Base-by-base conservation (phyloP, 2,888 invertebrate species). In the Drosophila stalkeri region DNA sequence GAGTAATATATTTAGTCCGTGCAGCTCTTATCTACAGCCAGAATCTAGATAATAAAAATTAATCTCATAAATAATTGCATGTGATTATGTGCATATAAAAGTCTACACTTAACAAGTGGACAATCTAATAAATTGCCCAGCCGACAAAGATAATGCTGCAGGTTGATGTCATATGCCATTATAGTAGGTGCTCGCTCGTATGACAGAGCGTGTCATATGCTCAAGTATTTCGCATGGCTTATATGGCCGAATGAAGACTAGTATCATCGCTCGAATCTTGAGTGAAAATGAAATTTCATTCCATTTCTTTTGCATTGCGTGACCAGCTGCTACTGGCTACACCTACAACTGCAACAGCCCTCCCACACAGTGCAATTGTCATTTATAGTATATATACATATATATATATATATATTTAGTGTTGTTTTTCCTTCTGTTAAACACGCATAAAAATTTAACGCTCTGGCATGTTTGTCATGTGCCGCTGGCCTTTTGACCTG, bases 381-480 rank as follows among this genome's bases (percentile, higher is more conserved):
- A 67, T 65, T 54, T 54, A 65, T 49, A 31, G 12, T n/a, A 20
- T 47, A 43, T 46, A 20, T 57, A 20, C 54, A 27, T 6, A 27
- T 3, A 23, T 4, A 20, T 57, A 20, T 57, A n/a, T n/a, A n/a
- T n/a, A n/a, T n/a, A n/a, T 49, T 35, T 23, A 51, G n/a, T 55
- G 20, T 71, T 62, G 33, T 67, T 60, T 35, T 20, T 47, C 8
- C 67, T 52, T 44, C 64, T 56, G 62, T 54, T 49, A 35, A 65
- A 64, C 90, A 86, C 88, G 86, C 90, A 88, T 89, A 64, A 82
- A 87, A 87, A 78, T 86, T 87, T 89, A 86, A 87, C 81, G 90
- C 86, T 77, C 77, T 85, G 75, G 83, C 88, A 85, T 87, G 76
- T 66, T 73, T 81, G 79, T 78, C 76, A 81, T 75, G 63, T 76